These are phyloP conservation scores for Myoxocephalus aenaeus DNA, from an alignment of 2,797 vertebrate genomes.

Conservation along the genomic window DNA sequence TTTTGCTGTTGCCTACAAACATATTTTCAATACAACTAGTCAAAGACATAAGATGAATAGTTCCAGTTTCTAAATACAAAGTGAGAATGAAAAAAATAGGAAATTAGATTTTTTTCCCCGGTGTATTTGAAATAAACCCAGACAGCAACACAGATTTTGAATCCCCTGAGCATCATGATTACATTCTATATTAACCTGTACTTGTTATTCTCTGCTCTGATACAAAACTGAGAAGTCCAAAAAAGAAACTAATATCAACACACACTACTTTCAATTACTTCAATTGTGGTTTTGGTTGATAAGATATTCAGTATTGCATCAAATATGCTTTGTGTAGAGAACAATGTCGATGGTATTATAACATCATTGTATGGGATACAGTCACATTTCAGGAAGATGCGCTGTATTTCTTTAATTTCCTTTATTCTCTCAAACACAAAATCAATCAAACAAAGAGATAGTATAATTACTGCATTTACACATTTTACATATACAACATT, in stretches of 20 bases:
- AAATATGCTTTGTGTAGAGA: background rate
- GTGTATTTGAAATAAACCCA: conserved; percentile 6
- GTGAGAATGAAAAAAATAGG: background rate
- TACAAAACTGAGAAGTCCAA: too few relatives aligned
- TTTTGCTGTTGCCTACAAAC: background rate
- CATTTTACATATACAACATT: background rate
- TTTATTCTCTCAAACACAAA: background rate
- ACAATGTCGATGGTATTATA: background rate
- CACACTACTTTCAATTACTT: too few relatives aligned
- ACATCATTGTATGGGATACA: background rate
- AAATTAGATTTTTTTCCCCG: background rate
- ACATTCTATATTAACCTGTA: background rate
- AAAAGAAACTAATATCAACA: too few relatives aligned
- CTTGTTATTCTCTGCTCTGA: background rate
- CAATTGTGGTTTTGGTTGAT: background rate
- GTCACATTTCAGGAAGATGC: background rate
- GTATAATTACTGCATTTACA: background rate
- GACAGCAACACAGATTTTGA: background rate
- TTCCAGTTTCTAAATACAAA: conserved; percentile 12
- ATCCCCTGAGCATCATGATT: background rate
- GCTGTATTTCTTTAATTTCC: background rate
- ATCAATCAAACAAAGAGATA: background rate
- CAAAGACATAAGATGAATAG: background rate
- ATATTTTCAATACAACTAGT: background rate
- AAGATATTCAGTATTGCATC: background rate